phyloP scores from a whole-genome alignment of 1,140 invertebrate genomes.

The Melipona quadrifasciata region DNA sequence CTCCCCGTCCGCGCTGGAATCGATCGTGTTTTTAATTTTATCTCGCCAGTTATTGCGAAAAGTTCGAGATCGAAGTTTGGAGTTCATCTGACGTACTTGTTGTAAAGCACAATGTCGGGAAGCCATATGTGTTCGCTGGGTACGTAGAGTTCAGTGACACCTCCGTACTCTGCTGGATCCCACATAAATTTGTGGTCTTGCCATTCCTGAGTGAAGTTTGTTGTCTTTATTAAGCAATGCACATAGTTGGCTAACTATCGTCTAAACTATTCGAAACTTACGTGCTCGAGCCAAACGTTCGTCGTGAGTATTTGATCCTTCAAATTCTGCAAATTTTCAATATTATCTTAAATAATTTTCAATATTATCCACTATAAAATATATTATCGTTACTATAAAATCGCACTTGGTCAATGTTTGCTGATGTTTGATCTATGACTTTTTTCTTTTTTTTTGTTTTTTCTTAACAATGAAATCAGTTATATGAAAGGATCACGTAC shows the following conservation, averaged over 20 bases:
- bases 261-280: slow-evolving; percentile 83
- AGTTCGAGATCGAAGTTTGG: background rate
- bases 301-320: slow-evolving; percentile 98
- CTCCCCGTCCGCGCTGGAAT: slow-evolving; percentile 95
- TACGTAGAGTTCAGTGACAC: slow-evolving; percentile 95
- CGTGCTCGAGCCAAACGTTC: slow-evolving; percentile 97
- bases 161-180: slow-evolving; percentile 97
- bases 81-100: slow-evolving; percentile 88
- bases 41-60: background rate
- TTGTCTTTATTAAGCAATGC: background rate
- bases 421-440: background rate
- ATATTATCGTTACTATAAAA: background rate
- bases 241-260: no score
- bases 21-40: background rate
- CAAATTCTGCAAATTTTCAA: slow-evolving; percentile 88
- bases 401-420: background rate
- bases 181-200: slow-evolving; percentile 98
- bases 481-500: slow-evolving; percentile 82
- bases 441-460: no score
- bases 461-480: background rate
- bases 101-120: slow-evolving; percentile 98
- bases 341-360: background rate
- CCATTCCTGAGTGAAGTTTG: slow-evolving; percentile 89
- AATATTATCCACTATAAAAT: no score
- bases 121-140: slow-evolving; percentile 97